Percentiles rank a stretch among this genome's conserved stretches.
phyloP scores from a whole-genome alignment of 2,888 invertebrate genomes.

The Plutella xylostella region DNA sequence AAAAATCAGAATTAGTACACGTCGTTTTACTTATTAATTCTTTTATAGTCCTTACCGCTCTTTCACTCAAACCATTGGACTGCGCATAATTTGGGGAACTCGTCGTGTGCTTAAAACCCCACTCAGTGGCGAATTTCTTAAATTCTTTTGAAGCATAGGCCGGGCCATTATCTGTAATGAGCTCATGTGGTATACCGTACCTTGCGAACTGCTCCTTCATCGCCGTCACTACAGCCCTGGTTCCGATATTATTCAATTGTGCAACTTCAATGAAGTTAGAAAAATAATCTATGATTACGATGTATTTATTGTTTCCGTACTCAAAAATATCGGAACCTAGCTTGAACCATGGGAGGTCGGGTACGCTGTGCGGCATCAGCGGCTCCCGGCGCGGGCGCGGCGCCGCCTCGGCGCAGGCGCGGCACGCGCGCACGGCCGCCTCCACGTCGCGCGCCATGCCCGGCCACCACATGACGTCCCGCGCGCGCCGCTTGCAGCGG shows the following conservation, averaged over 20 bases:
- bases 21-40: neutral
- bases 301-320: conserved; percentile 11
- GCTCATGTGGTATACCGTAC: conserved; percentile 14
- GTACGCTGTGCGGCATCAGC: conserved; percentile 10
- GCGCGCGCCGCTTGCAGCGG: conserved; percentile 14
- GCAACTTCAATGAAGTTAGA: conserved; percentile 13
- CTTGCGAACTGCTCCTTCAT: conserved; percentile 13
- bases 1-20: neutral
- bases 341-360: conserved; percentile 15
- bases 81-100: neutral
- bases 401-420: conserved; percentile 1
- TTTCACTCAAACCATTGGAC: conserved; percentile 1
- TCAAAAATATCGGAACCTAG: conserved; percentile 18
- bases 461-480: conserved; percentile 14
- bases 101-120: conserved; percentile 2
- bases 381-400: conserved; percentile 8
- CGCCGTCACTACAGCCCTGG: conserved; percentile 4
- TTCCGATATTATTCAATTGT: conserved; percentile 6
- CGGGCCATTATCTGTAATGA: conserved; percentile 15
- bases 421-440: neutral
- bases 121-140: neutral
- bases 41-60: neutral
- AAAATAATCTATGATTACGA: conserved; percentile 15
- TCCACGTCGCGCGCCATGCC: conserved; percentile 8
- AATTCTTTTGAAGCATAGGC: neutral